Conservation (phyloP, 2,888 invertebrate genomes). For the Aporophyla lueneburgensis region DNA sequence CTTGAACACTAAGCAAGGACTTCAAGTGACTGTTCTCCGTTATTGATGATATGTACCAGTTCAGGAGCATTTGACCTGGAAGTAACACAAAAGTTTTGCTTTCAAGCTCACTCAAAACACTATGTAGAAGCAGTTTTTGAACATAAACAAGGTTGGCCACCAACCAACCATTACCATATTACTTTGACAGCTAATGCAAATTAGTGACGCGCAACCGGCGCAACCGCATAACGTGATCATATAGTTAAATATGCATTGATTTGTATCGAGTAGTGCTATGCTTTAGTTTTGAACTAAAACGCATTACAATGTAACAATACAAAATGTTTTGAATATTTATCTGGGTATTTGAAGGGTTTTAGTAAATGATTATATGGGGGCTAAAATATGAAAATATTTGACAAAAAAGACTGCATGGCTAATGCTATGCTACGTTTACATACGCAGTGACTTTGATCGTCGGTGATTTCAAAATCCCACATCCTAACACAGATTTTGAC, state of each 20-base stretch:
- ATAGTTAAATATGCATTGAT: conserved; percentile 30
- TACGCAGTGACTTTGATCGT: background rate
- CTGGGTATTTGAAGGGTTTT: background rate
- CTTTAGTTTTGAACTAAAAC: background rate
- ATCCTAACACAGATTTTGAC: background rate
- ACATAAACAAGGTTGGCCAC: conserved; percentile 56
- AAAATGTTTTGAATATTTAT: background rate
- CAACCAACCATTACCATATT: conserved; percentile 36
- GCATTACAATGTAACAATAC: background rate
- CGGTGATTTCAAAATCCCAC: background rate
- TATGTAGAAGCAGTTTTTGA: conserved; percentile 31
- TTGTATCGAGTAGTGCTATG: background rate
- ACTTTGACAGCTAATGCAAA: conserved; percentile 52
- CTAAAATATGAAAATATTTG: background rate
- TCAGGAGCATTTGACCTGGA: conserved; percentile 97
- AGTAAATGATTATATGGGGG: too few relatives aligned
- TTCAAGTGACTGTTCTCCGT: conserved; percentile 93
- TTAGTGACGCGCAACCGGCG: conserved; percentile 46
- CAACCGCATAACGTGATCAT: background rate
- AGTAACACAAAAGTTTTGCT: conserved; percentile 57
- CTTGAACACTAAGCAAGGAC: conserved; percentile 92
- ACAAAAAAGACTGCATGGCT: background rate
- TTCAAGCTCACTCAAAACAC: conserved; percentile 15
- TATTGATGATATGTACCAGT: conserved; percentile 96
- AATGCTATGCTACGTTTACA: background rate